Conservation (phyloP, 2,888 invertebrate species). For the Platerodrilus igneus region DNA sequence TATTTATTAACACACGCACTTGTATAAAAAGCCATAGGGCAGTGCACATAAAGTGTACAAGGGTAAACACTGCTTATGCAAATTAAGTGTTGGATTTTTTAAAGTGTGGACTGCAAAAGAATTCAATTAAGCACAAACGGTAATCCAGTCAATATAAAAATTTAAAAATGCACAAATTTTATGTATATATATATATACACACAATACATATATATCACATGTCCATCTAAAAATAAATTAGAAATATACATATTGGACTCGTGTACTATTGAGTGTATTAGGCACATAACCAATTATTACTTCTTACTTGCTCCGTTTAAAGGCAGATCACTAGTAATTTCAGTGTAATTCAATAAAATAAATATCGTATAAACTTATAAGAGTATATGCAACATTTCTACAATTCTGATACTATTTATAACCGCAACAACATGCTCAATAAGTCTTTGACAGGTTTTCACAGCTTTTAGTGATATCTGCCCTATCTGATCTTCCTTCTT, state of each 20-base stretch:
- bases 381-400: too few species aligned
- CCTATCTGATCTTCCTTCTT: conserved; percentile 32
- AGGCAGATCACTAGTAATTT: too few species aligned
- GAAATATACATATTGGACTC: conserved; percentile 28
- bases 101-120: conserved; percentile 22
- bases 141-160: conserved; percentile 44
- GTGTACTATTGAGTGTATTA: conserved; percentile 16
- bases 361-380: too few species aligned
- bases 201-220: conserved; percentile 46
- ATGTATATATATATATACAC: conserved; percentile 44
- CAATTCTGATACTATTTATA: too few species aligned
- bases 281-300: conserved; percentile 14
- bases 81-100: conserved; percentile 15
- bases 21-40: conserved; percentile 1
- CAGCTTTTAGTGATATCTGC: conserved; percentile 41
- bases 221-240: conserved; percentile 38
- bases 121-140: conserved; percentile 38
- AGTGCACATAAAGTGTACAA: conserved; percentile 9
- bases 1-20: not conserved
- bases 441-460: conserved; percentile 29
- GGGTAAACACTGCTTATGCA: conserved; percentile 22
- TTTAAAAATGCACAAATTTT: conserved; percentile 43
- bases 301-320: too few species aligned
- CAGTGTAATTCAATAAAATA: too few species aligned
- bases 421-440: too few species aligned